phyloP scores from a whole-genome alignment of 2,797 vertebrate species.

The Gobionotothen gibberifrons region DNA sequence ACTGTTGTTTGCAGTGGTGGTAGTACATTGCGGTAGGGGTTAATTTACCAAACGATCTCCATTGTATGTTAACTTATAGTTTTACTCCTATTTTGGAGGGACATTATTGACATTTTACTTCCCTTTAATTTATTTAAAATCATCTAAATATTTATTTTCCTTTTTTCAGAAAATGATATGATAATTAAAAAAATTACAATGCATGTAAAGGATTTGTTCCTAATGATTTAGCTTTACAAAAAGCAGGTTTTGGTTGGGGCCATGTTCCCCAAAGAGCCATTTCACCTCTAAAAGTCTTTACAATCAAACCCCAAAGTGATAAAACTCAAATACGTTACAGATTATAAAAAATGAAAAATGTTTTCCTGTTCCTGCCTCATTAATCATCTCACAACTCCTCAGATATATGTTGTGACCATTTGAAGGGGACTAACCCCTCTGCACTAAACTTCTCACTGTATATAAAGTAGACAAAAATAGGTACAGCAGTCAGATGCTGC shows the following conservation, averaged over 20 bases:
- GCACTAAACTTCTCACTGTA: neutral
- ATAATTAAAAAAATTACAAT: neutral
- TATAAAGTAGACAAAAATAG: neutral
- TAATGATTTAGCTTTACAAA: neutral
- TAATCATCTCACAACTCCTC: neutral
- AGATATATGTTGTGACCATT: neutral
- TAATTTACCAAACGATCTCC: neutral
- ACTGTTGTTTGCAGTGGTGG: neutral
- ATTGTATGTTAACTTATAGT: neutral
- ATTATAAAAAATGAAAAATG: neutral
- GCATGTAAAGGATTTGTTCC: neutral
- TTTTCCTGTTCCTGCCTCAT: neutral
- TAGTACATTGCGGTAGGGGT: too few species aligned
- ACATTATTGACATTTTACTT: neutral
- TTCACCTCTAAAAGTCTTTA: neutral
- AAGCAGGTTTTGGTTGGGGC: neutral
- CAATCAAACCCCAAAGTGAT: neutral
- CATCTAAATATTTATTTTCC: too few species aligned
- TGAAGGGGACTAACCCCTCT: neutral
- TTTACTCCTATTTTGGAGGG: neutral
- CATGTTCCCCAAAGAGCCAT: neutral
- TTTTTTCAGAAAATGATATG: neutral
- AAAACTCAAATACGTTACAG: too few species aligned
- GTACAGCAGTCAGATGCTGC: neutral
- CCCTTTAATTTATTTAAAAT: too few species aligned